Conservation (phyloP, 2,888 invertebrate genomes). For the Actias luna region DNA sequence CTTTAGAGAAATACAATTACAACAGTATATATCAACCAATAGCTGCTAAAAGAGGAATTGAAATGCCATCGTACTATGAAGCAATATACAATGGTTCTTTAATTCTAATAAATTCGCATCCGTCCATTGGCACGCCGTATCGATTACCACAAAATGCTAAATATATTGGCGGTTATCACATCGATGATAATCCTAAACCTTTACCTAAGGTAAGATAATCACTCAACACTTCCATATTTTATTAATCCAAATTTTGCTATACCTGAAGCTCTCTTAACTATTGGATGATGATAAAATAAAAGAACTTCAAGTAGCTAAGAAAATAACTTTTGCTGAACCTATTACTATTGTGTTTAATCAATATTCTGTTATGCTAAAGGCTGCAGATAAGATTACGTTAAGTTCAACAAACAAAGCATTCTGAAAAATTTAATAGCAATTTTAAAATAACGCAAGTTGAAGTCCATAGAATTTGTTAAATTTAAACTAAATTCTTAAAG, state of each 20-base stretch:
- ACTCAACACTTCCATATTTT: neutral
- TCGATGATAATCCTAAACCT: constrained; percentile 47
- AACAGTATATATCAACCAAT: constrained; percentile 38
- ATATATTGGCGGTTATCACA: constrained; percentile 61
- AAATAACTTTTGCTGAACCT: no score
- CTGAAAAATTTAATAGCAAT: no score
- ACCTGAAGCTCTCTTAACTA: no score
- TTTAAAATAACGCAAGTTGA: no score
- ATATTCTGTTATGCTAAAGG: no score
- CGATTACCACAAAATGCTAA: constrained; percentile 53
- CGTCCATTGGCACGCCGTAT: constrained; percentile 44
- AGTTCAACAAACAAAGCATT: no score
- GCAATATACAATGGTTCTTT: constrained; percentile 47
- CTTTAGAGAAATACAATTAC: constrained; percentile 44
- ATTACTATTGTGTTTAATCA: no score
- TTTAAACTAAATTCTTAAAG: neutral
- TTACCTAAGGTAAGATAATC: constrained; percentile 50
- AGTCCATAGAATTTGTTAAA: no score
- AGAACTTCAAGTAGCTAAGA: no score
- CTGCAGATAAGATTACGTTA: no score
- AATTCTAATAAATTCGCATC: constrained; percentile 52
- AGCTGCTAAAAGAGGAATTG: constrained; percentile 47
- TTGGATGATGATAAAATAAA: no score
- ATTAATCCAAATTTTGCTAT: no score
- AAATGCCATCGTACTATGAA: constrained; percentile 49